These are phyloP conservation scores for Thecocarcelia acutangulata DNA, from an alignment of 2,888 invertebrate genomes.

Conservation along the genomic window DNA sequence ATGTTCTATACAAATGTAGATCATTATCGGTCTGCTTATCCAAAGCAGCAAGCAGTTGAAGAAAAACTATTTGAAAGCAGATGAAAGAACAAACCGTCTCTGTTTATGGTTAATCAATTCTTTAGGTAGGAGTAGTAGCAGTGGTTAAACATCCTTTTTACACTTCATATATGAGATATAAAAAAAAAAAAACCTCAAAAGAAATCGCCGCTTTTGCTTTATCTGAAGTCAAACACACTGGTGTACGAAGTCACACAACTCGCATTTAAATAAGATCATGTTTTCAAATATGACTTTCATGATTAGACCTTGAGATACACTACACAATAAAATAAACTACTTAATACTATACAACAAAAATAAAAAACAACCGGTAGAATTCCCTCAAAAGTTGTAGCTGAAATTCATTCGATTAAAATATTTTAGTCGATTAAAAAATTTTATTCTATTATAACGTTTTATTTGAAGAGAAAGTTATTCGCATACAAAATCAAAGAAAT, in stretches of 20 bases:
- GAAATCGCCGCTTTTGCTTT: constrained; percentile 27
- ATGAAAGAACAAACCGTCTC: constrained; percentile 46
- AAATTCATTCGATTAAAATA: background rate
- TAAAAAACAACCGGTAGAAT: no score
- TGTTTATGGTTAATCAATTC: constrained; percentile 64
- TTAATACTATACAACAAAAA: no score
- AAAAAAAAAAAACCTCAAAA: constrained; percentile 49
- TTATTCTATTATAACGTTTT: no score
- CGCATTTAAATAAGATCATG: constrained; percentile 60
- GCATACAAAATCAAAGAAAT: no score
- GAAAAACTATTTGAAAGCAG: constrained; percentile 4
- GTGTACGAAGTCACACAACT: constrained; percentile 14
- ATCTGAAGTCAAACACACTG: constrained; percentile 4
- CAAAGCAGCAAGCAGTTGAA: background rate
- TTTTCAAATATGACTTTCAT: constrained; percentile 39
- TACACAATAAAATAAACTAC: background rate
- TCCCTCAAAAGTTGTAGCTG: no score
- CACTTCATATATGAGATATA: constrained; percentile 42
- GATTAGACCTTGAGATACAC: background rate
- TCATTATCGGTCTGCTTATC: constrained; percentile 23
- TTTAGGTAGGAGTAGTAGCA: constrained; percentile 65
- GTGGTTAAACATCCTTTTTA: constrained; percentile 68
- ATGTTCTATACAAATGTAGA: constrained; percentile 39
- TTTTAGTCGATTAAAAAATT: background rate
- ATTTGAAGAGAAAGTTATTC: no score